Evolutionary conservation across 2,888 invertebrate species (phyloP).

Genomic region (Sarcophaga carnaria): DNA sequence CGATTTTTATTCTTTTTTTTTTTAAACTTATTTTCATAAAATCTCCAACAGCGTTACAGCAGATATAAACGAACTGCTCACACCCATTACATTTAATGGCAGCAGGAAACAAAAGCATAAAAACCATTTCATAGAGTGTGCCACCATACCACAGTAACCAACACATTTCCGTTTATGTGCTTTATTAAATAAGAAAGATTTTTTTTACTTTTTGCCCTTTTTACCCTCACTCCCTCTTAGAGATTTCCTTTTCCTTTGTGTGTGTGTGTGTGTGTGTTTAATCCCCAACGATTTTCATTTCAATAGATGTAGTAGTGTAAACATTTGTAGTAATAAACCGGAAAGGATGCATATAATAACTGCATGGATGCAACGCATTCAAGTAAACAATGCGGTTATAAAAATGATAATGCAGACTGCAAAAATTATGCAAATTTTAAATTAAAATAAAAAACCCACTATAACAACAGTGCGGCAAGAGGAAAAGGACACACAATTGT

Average conservation of each 20-base stretch:
- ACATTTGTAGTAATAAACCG: slow-evolving; percentile 65
- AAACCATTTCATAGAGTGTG: not conserved
- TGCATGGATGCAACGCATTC: slow-evolving; percentile 68
- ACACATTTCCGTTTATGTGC: slow-evolving; percentile 20
- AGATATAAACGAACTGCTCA: not conserved
- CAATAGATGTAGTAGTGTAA: slow-evolving; percentile 31
- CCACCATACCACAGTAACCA: slow-evolving; percentile 33
- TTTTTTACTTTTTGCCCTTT: not conserved
- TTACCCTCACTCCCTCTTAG: not conserved
- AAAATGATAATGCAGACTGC: slow-evolving; percentile 66
- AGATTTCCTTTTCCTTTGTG: not conserved
- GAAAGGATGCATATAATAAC: slow-evolving; percentile 68
- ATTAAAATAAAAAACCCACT: slow-evolving; percentile 65
- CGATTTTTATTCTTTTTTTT: not conserved
- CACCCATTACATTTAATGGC: slow-evolving; percentile 47
- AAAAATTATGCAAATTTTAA: slow-evolving; percentile 70
- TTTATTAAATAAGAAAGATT: slow-evolving; percentile 43
- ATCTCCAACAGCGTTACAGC: not conserved
- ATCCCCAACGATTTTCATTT: slow-evolving; percentile 57
- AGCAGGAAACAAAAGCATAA: slow-evolving; percentile 46
- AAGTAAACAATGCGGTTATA: slow-evolving; percentile 69
- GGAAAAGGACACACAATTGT: slow-evolving; percentile 22
- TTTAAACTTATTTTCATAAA: not conserved
- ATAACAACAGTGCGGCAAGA: slow-evolving; percentile 48
- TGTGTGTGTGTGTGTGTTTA: slow-evolving; percentile 6